phyloP scores from a whole-genome alignment of 2,888 invertebrate species.

The Lepidocyrtinus sp. region DNA sequence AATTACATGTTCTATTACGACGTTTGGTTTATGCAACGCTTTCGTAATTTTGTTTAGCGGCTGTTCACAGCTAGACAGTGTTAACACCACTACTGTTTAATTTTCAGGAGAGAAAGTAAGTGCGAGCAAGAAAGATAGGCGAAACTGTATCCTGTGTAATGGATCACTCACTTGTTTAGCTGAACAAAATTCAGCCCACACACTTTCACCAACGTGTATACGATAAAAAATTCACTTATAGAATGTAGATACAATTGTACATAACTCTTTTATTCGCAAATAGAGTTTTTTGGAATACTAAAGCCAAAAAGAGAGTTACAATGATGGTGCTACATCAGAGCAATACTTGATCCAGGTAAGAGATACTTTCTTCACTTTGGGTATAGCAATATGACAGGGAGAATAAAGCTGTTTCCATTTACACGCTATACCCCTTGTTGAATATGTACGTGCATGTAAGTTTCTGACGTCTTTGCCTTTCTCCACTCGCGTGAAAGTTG shows the following conservation, averaged over 20 bases:
- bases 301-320: not conserved
- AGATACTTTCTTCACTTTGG: not conserved
- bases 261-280: not conserved
- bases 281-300: not conserved
- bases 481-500: constrained; percentile 24
- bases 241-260: not conserved
- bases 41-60: constrained; percentile 29
- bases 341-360: constrained; percentile 30
- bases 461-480: constrained; percentile 48
- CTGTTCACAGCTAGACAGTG: constrained; percentile 43
- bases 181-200: not conserved
- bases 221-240: not conserved
- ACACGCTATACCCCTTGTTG: not conserved
- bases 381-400: not conserved
- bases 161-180: constrained; percentile 14
- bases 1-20: constrained; percentile 31
- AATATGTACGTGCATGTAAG: not conserved
- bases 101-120: not conserved
- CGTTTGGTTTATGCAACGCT: too few species aligned
- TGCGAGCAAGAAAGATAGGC: not conserved
- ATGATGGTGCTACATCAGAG: not conserved
- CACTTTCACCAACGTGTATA: not conserved
- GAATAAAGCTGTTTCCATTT: constrained; percentile 2
- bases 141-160: not conserved
- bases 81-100: constrained; percentile 30